A percentile compares a stretch with the other conserved stretches of the same genome.
Evolutionary conservation across 2,797 vertebrate species (phyloP).

Genomic region (Pangasius sanitwongsei): DNA sequence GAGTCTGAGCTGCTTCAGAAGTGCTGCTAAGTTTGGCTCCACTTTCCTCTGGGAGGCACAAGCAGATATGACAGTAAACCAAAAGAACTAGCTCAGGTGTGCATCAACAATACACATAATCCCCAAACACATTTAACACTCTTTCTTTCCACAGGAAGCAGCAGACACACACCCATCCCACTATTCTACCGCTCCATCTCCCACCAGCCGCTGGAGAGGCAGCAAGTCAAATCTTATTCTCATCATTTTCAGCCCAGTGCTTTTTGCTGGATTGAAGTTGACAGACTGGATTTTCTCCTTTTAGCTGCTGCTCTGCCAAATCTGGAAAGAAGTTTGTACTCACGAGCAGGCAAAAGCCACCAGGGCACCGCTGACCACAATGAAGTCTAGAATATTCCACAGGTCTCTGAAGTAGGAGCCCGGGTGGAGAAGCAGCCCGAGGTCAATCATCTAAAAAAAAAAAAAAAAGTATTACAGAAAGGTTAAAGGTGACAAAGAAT

Average conservation of each 20-base stretch:
- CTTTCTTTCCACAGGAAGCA: slow-evolving; percentile 39
- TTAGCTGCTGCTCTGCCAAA: slow-evolving; percentile 26
- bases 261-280: slow-evolving; percentile 45
- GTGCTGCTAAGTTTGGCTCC: slow-evolving; percentile 32
- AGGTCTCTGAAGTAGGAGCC: slow-evolving; percentile 96
- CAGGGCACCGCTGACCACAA: slow-evolving; percentile 98
- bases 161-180: slow-evolving; percentile 32
- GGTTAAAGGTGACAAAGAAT: neutral
- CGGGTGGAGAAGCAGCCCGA: slow-evolving; percentile 94
- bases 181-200: slow-evolving; percentile 28
- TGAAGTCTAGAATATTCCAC: slow-evolving; percentile 99
- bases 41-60: slow-evolving; percentile 32
- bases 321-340: slow-evolving; percentile 69
- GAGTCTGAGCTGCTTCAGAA: neutral
- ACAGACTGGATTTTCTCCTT: slow-evolving; percentile 33
- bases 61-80: slow-evolving; percentile 33
- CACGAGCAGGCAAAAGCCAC: slow-evolving; percentile 99
- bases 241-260: slow-evolving; percentile 47
- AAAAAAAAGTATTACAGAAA: neutral
- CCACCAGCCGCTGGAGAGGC: slow-evolving; percentile 39
- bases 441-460: slow-evolving; percentile 88
- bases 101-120: slow-evolving; percentile 15
- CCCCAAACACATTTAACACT: slow-evolving; percentile 45
- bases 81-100: slow-evolving; percentile 36
- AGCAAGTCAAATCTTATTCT: slow-evolving; percentile 49